Percentiles rank a stretch among this genome's conserved stretches.
Evolutionary conservation across 1,140 invertebrate genomes (phyloP).

Genomic region (Odontomachus brunneus): DNA sequence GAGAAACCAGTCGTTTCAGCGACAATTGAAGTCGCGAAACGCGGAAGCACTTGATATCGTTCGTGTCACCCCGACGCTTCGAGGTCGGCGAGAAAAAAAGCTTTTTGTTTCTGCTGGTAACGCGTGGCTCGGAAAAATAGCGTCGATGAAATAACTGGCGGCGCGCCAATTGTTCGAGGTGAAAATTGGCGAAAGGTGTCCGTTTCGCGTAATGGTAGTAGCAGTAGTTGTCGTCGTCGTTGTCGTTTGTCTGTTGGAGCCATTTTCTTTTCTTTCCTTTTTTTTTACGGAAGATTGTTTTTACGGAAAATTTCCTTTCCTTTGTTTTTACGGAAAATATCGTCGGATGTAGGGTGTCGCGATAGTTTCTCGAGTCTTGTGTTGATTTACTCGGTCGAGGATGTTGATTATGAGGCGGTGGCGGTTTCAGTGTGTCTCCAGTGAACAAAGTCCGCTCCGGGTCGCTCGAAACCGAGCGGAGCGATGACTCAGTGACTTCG

Average conservation of each 20-base stretch:
- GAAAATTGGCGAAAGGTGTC: background rate
- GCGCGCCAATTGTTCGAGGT: background rate
- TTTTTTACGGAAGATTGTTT: too few relatives aligned
- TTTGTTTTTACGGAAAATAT: too few relatives aligned
- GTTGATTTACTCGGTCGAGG: conserved; percentile 26
- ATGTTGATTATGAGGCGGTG: too few relatives aligned
- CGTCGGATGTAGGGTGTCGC: too few relatives aligned
- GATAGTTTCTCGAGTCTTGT: background rate
- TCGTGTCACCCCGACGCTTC: background rate
- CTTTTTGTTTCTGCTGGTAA: background rate
- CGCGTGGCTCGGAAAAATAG: background rate
- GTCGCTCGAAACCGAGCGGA: conserved; percentile 64
- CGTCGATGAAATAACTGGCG: background rate
- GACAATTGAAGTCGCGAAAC: conserved; percentile 4
- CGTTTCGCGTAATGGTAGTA: background rate
- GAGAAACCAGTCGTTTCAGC: background rate
- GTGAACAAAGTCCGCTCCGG: conserved; percentile 43
- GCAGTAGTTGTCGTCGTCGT: too few relatives aligned
- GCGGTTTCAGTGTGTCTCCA: conserved; percentile 18
- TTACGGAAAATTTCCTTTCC: too few relatives aligned
- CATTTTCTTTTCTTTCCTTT: too few relatives aligned
- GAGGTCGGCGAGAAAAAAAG: background rate
- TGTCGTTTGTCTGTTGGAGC: too few relatives aligned
- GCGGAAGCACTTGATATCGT: background rate
- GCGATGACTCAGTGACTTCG: conserved; percentile 68